phyloP scores from a whole-genome alignment of 2,888 invertebrate species.

The Drosophila affinis region DNA sequence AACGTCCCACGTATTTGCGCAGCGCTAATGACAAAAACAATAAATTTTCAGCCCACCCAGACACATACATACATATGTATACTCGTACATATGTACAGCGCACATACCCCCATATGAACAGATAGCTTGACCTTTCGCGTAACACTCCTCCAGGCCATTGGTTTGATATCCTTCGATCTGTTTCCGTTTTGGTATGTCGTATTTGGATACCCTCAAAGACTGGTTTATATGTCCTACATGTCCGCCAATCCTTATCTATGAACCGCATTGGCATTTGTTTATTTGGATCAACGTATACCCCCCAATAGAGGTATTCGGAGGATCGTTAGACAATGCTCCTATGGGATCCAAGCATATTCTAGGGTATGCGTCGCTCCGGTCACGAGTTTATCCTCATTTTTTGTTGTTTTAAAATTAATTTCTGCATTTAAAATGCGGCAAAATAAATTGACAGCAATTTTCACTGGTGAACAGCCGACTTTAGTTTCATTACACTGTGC shows the following conservation, averaged over 20 bases:
- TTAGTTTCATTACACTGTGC: constrained; percentile 68
- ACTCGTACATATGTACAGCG: not conserved
- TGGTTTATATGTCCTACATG: too few relatives aligned
- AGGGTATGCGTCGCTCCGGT: too few relatives aligned
- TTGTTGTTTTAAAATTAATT: constrained; percentile 66
- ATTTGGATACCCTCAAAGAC: too few relatives aligned
- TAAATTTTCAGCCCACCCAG: constrained; percentile 61
- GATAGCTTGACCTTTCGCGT: not conserved
- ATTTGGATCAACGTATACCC: too few relatives aligned
- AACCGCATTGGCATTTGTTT: too few relatives aligned
- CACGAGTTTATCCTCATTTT: not conserved
- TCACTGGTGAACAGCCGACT: constrained; percentile 53
- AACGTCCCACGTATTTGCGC: constrained; percentile 57
- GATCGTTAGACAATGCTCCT: too few relatives aligned
- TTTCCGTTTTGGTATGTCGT: too few relatives aligned
- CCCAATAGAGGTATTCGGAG: too few relatives aligned
- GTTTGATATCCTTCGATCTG: constrained; percentile 55
- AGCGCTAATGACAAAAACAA: constrained; percentile 73
- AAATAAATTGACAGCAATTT: constrained; percentile 76
- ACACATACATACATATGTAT: constrained; percentile 3
- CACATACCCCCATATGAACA: constrained; percentile 7
- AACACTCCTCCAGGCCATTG: constrained; percentile 9
- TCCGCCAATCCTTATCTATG: too few relatives aligned
- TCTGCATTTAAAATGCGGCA: constrained; percentile 77
- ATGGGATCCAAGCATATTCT: too few relatives aligned